A percentile compares a stretch with the other conserved stretches of the same genome.
Conservation (phyloP, 2,113 vertebrate genomes). For the Apteryx mantelli region DNA sequence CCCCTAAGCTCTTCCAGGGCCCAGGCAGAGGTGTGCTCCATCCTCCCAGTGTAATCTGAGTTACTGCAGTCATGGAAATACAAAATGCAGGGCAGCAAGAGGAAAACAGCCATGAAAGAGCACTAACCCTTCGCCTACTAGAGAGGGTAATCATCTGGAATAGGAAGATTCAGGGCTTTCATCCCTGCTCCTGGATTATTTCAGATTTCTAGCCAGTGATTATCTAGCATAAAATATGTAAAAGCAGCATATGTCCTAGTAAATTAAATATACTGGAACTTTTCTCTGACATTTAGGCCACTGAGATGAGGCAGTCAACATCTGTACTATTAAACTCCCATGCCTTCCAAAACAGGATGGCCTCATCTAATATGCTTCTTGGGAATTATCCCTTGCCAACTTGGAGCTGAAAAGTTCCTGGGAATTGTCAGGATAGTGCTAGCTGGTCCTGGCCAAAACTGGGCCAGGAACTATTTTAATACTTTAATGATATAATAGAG, state of each 20-base stretch:
- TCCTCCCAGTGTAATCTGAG: neutral
- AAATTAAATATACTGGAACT: neutral
- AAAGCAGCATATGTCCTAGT: neutral
- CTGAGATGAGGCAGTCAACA: neutral
- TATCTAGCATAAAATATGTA: neutral
- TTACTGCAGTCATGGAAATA: neutral
- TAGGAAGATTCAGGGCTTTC: neutral
- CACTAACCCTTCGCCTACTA: too few relatives aligned
- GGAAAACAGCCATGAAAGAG: neutral
- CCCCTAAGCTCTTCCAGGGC: neutral
- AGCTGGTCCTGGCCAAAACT: neutral
- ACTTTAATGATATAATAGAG: neutral
- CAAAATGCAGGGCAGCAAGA: neutral
- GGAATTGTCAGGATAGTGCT: neutral
- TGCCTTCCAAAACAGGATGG: neutral
- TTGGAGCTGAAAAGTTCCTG: neutral
- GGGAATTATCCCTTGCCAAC: rapidly evolving
- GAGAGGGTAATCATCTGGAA: neutral
- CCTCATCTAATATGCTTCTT: neutral
- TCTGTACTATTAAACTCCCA: neutral
- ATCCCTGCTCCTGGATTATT: neutral
- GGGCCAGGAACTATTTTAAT: neutral
- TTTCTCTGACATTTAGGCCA: neutral
- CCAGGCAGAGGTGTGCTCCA: neutral
- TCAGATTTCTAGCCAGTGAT: neutral